Base-by-base conservation (phyloP, 2,888 invertebrate genomes). In the Tinea trinotella region DNA sequence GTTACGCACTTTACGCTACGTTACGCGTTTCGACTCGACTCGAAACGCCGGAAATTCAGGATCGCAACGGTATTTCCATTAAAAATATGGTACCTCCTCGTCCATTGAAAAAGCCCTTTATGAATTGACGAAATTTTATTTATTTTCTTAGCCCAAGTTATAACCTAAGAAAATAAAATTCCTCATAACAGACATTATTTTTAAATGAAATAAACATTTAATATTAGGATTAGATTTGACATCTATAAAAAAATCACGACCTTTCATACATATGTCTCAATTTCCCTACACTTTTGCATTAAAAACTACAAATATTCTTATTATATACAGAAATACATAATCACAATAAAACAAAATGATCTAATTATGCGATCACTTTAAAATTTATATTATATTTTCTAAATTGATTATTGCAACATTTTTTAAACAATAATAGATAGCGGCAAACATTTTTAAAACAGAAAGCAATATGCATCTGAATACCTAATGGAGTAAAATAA, bases 281-380 rank as follows among this genome's bases (percentile, higher is more conserved):
- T 4, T 4, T 40, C 24, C 24, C 6, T 5, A 24, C 9, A 24
- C 24, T 9, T 24, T 24, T 9, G 24, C 24, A 24, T 7, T 24
- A 24, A 30, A 30, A 40, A 15, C 13, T 40, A 40, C 40, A 40
- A 24, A 15, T 40, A 40, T 40, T 5, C 40, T 40, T 40, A 40
- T 40, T 40, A 40, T 40, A 13, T 40, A 40, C 40, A 40, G 15
- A 15, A 15, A 2, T 40, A 40, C 13, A 30, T 30, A 30, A 40
- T 40, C 40, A 40, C 40, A 40, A 30, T 40, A 13, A 13, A 2
- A 40, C 13, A 30, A 30, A 30, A 2, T 30, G 2, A 5, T 22
- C 22, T 22, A 22, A 22, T 4, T 30, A 30, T 4, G n/a, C 30
- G 30, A 30, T 30, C 30, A 30, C 30, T 30, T 30, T 10, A 30